A percentile compares a stretch with the other conserved stretches of the same genome.
These are phyloP conservation scores for Candoia aspera DNA, from an alignment of 2,113 vertebrate genomes.

Conservation along the genomic window DNA sequence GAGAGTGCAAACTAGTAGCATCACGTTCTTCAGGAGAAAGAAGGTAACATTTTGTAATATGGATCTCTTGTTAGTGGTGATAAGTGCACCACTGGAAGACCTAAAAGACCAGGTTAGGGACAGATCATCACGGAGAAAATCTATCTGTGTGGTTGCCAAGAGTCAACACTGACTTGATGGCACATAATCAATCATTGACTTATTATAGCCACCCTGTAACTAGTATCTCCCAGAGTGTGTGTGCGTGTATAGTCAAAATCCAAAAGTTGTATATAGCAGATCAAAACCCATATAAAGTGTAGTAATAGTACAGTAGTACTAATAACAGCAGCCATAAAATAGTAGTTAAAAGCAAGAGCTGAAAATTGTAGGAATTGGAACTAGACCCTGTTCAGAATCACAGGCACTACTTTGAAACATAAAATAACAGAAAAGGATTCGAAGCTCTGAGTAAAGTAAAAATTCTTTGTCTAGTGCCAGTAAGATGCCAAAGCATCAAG, in stretches of 20 bases:
- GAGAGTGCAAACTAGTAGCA: neutral
- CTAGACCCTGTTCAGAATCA: neutral
- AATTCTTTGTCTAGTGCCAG: neutral
- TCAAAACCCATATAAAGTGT: neutral
- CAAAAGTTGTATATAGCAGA: neutral
- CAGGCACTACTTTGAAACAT: neutral
- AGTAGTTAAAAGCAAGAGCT: neutral
- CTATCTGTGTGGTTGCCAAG: too few species aligned
- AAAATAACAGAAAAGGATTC: neutral
- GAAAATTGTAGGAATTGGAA: neutral
- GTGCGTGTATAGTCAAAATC: neutral
- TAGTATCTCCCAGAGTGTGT: too few species aligned
- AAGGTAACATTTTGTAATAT: neutral
- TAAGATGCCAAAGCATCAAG: neutral
- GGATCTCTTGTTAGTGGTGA: neutral
- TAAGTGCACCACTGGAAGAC: neutral
- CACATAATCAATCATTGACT: too few species aligned
- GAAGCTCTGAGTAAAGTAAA: neutral
- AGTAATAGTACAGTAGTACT: neutral
- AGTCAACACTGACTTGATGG: too few species aligned
- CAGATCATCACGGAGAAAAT: neutral
- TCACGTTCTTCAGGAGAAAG: neutral
- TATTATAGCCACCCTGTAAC: too few species aligned
- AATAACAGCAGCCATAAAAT: neutral
- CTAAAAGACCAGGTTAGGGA: neutral